Conservation (phyloP, 1,140 invertebrate genomes). For the Wasmannia auropunctata region DNA sequence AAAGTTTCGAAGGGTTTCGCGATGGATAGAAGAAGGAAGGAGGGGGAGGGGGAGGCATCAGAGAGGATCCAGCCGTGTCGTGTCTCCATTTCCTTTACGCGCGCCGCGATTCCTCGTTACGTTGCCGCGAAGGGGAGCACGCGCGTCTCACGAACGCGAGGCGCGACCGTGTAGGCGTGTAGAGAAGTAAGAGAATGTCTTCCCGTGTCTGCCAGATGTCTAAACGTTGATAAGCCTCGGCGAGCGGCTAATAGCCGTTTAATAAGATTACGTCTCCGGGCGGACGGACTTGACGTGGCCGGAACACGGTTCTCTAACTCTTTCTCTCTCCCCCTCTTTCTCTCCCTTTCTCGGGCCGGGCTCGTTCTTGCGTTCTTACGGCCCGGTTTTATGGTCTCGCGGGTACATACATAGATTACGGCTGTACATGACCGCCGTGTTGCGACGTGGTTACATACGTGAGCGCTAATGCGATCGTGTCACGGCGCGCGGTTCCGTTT, state of each 20-base stretch:
- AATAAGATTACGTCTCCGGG: constrained; percentile 84
- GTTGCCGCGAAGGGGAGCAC: constrained; percentile 70
- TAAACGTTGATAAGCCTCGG: constrained; percentile 83
- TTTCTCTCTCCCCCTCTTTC: constrained; percentile 4
- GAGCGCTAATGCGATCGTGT: constrained; percentile 36
- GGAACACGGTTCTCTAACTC: constrained; percentile 72
- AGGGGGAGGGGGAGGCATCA: not conserved
- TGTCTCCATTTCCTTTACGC: constrained; percentile 14
- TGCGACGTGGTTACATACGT: constrained; percentile 45
- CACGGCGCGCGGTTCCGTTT: constrained; percentile 58
- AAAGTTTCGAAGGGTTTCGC: constrained; percentile 27
- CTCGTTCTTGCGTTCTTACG: constrained; percentile 75
- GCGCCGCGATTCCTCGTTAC: constrained; percentile 23
- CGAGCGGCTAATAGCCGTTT: constrained; percentile 84
- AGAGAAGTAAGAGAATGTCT: constrained; percentile 79
- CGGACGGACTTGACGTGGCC: constrained; percentile 81
- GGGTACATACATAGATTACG: constrained; percentile 68
- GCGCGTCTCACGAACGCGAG: constrained; percentile 61
- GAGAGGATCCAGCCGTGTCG: not conserved
- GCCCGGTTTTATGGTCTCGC: constrained; percentile 78
- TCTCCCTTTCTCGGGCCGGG: constrained; percentile 14
- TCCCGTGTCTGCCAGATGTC: constrained; percentile 83
- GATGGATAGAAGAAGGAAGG: not conserved
- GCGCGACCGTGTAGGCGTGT: constrained; percentile 75
- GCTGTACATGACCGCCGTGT: constrained; percentile 64